A percentile compares a stretch with the other conserved stretches of the same genome.
Evolutionary conservation across 2,888 invertebrate species (phyloP).

Genomic region (Lucinisca nassula): DNA sequence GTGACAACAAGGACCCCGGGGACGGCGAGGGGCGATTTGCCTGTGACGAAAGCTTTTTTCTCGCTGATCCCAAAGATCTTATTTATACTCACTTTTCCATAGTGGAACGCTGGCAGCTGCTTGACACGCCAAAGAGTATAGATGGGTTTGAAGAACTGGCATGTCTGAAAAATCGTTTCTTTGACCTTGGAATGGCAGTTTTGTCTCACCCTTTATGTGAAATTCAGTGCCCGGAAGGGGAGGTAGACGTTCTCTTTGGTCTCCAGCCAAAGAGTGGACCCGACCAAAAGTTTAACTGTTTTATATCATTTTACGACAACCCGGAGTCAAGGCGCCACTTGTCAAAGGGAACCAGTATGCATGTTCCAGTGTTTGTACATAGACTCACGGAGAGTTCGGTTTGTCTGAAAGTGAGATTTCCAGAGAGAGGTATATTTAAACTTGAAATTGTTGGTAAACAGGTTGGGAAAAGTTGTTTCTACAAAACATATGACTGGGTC

Average conservation of each 20-base stretch:
- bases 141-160: slow-evolving; percentile 80
- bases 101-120: slow-evolving; percentile 82
- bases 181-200: slow-evolving; percentile 79
- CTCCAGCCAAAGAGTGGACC: slow-evolving; percentile 69
- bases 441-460: slow-evolving; percentile 84
- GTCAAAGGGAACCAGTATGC: slow-evolving; percentile 65
- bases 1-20: slow-evolving; percentile 73
- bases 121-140: slow-evolving; percentile 73
- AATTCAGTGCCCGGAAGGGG: slow-evolving; percentile 76
- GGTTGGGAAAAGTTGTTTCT: slow-evolving; percentile 62
- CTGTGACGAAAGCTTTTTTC: slow-evolving; percentile 84
- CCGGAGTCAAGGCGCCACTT: slow-evolving; percentile 68
- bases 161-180: slow-evolving; percentile 83
- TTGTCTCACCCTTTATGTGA: slow-evolving; percentile 79
- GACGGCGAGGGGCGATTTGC: slow-evolving; percentile 70
- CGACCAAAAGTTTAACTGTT: slow-evolving; percentile 76
- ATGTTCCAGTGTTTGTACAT: slow-evolving; percentile 76
- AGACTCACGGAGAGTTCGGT: slow-evolving; percentile 73
- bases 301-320: slow-evolving; percentile 76
- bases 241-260: slow-evolving; percentile 79
- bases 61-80: slow-evolving; percentile 82
- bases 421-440: slow-evolving; percentile 78
- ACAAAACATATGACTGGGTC: slow-evolving; percentile 79
- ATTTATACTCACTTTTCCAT: slow-evolving; percentile 82
- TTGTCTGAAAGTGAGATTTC: slow-evolving; percentile 75